Evolutionary conservation across 2,113 vertebrate genomes (phyloP).

Genomic region (Ptychochromis oligacanthus): DNA sequence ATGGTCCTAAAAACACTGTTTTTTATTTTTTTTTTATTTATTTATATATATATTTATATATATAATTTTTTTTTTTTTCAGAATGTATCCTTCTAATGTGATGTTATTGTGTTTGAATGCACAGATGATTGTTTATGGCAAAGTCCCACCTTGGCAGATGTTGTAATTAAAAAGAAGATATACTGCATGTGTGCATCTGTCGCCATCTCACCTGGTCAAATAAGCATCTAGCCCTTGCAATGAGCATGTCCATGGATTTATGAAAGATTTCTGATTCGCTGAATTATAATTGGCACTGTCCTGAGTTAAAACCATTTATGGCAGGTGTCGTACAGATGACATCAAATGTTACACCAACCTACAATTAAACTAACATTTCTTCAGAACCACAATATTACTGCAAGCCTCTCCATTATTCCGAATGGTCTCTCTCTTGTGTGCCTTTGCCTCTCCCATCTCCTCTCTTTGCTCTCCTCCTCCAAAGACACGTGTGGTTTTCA

Average conservation of each 20-base stretch:
- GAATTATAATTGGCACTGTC: slow-evolving; percentile 76
- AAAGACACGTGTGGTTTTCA: slow-evolving; percentile 37
- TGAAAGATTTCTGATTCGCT: slow-evolving; percentile 76
- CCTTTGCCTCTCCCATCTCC: slow-evolving; percentile 26
- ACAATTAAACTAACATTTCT: slow-evolving; percentile 78
- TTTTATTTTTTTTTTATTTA: slow-evolving; percentile 23
- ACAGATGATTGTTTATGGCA: slow-evolving; percentile 82
- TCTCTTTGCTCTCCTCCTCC: slow-evolving; percentile 12
- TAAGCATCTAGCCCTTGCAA: slow-evolving; percentile 72
- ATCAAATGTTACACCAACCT: slow-evolving; percentile 72
- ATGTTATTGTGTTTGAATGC: slow-evolving; percentile 69
- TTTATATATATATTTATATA: background rate
- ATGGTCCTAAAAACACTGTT: background rate
- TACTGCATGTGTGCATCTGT: slow-evolving; percentile 68
- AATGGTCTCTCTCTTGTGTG: slow-evolving; percentile 50
- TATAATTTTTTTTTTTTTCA: slow-evolving; percentile 36
- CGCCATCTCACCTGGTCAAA: slow-evolving; percentile 75
- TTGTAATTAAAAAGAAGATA: slow-evolving; percentile 83
- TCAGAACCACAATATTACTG: slow-evolving; percentile 65
- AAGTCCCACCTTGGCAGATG: slow-evolving; percentile 77
- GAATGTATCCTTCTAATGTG: slow-evolving; percentile 52
- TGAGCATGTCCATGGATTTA: slow-evolving; percentile 64
- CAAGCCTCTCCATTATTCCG: slow-evolving; percentile 41
- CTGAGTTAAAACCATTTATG: slow-evolving; percentile 77
- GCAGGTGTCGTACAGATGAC: slow-evolving; percentile 74